Conservation (phyloP, 92 coral and sea anemone genomes). For the Umimayanthus chanpuru region DNA sequence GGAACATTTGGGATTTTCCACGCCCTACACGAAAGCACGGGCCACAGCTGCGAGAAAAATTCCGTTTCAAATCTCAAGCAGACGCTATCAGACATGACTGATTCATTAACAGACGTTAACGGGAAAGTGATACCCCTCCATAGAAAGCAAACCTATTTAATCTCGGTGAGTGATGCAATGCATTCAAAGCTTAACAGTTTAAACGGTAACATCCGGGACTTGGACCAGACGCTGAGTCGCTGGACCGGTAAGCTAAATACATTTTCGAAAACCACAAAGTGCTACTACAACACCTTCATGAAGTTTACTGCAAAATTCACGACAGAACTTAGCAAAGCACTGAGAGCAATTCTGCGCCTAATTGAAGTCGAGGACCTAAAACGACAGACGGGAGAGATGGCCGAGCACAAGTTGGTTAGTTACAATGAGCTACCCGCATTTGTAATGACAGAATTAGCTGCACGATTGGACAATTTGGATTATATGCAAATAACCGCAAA, state of each 20-base stretch:
- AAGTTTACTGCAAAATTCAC: constrained; percentile 28
- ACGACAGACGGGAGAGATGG: constrained; percentile 20
- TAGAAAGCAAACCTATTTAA: constrained; percentile 39
- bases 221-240: constrained; percentile 10
- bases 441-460: too few relatives aligned
- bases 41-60: too few relatives aligned
- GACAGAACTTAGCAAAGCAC: constrained; percentile 6
- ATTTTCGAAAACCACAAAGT: not conserved
- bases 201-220: not conserved
- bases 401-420: too few relatives aligned
- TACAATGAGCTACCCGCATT: too few relatives aligned
- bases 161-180: constrained; percentile 29
- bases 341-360: constrained; percentile 21
- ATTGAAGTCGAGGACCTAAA: constrained; percentile 33
- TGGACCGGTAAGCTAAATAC: constrained; percentile 10
- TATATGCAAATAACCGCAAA: too few relatives aligned
- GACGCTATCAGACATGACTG: constrained; percentile 16
- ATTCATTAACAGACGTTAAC: not conserved
- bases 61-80: constrained; percentile 13
- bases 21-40: too few relatives aligned
- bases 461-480: too few relatives aligned
- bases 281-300: constrained; percentile 8
- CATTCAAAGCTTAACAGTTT: constrained; percentile 36
- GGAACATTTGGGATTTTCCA: too few relatives aligned
- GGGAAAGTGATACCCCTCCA: constrained; percentile 17